phyloP scores from a whole-genome alignment of 2,797 vertebrate genomes.

The Thunnus albacares region DNA sequence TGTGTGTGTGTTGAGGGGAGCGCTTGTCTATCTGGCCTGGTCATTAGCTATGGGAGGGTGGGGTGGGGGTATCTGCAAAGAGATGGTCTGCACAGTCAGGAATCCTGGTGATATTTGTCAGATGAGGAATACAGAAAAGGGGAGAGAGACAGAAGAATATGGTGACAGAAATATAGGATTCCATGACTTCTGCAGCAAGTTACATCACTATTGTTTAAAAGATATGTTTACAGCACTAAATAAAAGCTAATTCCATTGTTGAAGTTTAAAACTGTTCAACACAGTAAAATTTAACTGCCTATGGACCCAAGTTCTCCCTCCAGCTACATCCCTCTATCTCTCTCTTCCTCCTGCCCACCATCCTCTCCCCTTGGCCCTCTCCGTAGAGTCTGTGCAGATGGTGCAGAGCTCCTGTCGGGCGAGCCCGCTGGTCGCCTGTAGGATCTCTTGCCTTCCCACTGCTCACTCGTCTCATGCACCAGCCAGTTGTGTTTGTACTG shows the following conservation, averaged over 20 bases:
- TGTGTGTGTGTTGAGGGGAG: constrained; percentile 6
- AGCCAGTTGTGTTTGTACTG: constrained; percentile 59
- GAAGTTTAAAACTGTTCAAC: constrained; percentile 11
- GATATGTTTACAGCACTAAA: not conserved
- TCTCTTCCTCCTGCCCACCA: constrained; percentile 6
- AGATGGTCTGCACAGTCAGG: constrained; percentile 18
- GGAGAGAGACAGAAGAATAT: not conserved
- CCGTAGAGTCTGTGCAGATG: constrained; percentile 52
- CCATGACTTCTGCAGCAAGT: not conserved
- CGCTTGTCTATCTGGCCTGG: constrained; percentile 32
- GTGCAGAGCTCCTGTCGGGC: constrained; percentile 50
- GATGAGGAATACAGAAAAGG: constrained; percentile 1
- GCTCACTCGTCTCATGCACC: constrained; percentile 51
- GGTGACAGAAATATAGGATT: not conserved
- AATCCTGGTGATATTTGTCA: constrained; percentile 22
- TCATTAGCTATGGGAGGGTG: constrained; percentile 28
- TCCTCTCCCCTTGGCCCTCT: constrained; percentile 6
- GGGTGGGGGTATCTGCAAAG: constrained; percentile 19
- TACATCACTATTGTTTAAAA: not conserved
- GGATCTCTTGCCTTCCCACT: constrained; percentile 47
- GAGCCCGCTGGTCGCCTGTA: constrained; percentile 46
- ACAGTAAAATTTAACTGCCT: not conserved
- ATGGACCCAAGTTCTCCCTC: not conserved
- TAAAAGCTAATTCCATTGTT: not conserved
- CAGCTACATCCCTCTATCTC: constrained; percentile 6